Evolutionary conservation across 1,140 invertebrate species (phyloP).

Genomic region (Oryzaephilus surinamensis): DNA sequence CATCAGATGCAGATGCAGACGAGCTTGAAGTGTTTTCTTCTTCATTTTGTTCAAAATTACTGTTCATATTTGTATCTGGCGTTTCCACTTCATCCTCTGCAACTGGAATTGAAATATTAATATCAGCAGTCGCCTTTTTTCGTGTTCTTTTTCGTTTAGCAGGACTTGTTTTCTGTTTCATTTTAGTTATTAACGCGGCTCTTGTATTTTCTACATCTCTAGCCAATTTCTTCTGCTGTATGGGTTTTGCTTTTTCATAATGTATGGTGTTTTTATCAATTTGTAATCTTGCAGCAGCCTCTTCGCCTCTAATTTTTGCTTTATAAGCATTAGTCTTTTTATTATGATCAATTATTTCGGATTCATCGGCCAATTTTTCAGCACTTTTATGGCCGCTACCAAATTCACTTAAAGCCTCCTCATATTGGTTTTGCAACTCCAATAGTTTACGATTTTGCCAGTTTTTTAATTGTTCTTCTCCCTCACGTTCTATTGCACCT

Average conservation of each 20-base stretch:
- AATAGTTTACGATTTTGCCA: constrained; percentile 38
- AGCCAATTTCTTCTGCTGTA: constrained; percentile 35
- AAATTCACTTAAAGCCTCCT: constrained; percentile 40
- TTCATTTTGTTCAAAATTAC: not conserved
- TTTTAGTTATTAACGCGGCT: constrained; percentile 34
- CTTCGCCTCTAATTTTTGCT: constrained; percentile 36
- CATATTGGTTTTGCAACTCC: constrained; percentile 39
- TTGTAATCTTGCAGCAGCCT: constrained; percentile 34
- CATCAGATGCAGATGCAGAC: no score
- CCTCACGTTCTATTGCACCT: constrained; percentile 33
- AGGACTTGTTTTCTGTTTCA: constrained; percentile 16
- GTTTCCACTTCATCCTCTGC: no score
- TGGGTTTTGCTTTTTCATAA: constrained; percentile 23
- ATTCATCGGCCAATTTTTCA: constrained; percentile 26
- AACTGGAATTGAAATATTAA: constrained; percentile 13
- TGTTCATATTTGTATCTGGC: not conserved
- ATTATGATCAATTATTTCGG: constrained; percentile 28
- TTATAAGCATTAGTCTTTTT: constrained; percentile 29
- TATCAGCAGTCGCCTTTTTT: constrained; percentile 9
- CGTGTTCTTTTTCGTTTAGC: constrained; percentile 9
- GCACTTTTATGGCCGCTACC: constrained; percentile 39
- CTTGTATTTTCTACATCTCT: constrained; percentile 40
- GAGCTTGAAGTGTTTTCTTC: not conserved
- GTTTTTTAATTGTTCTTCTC: constrained; percentile 34
- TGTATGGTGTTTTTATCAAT: constrained; percentile 22